phyloP scores from a whole-genome alignment of 2,888 invertebrate species.

The Cheilosia vernalis region DNA sequence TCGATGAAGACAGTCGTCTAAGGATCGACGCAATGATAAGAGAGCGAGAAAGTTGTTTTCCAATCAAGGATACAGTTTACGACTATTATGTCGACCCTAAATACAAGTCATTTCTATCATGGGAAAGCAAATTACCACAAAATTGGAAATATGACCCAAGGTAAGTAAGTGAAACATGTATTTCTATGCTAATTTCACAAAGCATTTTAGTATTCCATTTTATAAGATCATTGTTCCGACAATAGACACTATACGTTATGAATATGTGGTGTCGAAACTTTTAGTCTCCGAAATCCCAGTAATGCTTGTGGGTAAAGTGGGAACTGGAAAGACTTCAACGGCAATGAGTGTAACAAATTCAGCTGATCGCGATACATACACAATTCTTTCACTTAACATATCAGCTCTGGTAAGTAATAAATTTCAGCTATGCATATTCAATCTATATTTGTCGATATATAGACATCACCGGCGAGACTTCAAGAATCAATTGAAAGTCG shows the following conservation, averaged over 20 bases:
- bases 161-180: slow-evolving; percentile 69
- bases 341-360: slow-evolving; percentile 87
- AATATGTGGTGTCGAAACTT: slow-evolving; percentile 88
- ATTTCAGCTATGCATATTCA: neutral
- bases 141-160: slow-evolving; percentile 87
- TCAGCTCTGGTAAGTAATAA: slow-evolving; percentile 87
- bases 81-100: slow-evolving; percentile 94
- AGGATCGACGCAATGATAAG: slow-evolving; percentile 92
- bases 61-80: slow-evolving; percentile 93
- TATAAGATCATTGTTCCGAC: slow-evolving; percentile 94
- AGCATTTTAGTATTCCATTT: slow-evolving; percentile 87
- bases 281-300: slow-evolving; percentile 88
- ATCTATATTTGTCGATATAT: slow-evolving; percentile 18
- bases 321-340: slow-evolving; percentile 94
- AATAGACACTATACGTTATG: slow-evolving; percentile 93
- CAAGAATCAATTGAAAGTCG: slow-evolving; percentile 93
- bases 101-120: slow-evolving; percentile 88
- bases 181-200: neutral
- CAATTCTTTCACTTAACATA: slow-evolving; percentile 91
- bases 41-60: slow-evolving; percentile 91
- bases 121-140: slow-evolving; percentile 91
- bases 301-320: slow-evolving; percentile 92
- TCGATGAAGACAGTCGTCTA: slow-evolving; percentile 90
- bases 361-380: slow-evolving; percentile 85
- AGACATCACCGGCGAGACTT: slow-evolving; percentile 92